Evolutionary conservation across 1,140 invertebrate genomes (phyloP).

Genomic region (Ceratosolen fusciceps): DNA sequence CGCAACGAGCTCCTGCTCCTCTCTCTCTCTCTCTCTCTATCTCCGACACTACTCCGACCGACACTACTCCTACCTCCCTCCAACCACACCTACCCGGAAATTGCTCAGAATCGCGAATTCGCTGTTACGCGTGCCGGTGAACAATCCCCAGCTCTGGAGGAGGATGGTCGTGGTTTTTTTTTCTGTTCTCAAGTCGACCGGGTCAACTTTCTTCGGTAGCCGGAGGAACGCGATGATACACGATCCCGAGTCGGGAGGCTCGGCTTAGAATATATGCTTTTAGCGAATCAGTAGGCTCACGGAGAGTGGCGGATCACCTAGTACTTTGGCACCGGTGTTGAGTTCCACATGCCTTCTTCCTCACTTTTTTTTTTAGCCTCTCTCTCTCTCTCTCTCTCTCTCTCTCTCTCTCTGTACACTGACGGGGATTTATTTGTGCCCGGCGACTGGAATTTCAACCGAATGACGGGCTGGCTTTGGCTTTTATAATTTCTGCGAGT

Average conservation of each 20-base stretch:
- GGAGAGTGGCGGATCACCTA: not conserved
- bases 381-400: too few relatives aligned
- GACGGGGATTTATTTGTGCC: not conserved
- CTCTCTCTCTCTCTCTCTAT: too few relatives aligned
- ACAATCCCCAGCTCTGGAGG: not conserved
- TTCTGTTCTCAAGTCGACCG: not conserved
- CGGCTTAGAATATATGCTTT: not conserved
- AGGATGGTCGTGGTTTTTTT: not conserved
- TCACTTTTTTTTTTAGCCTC: too few relatives aligned
- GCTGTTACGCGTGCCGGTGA: conserved; percentile 25
- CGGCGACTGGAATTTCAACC: not conserved
- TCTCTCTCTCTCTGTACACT: too few relatives aligned
- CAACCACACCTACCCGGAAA: too few relatives aligned
- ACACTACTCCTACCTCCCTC: too few relatives aligned
- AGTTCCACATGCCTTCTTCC: too few relatives aligned
- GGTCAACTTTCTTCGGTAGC: not conserved
- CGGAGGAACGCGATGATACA: not conserved
- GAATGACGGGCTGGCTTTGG: not conserved
- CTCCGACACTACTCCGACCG: too few relatives aligned
- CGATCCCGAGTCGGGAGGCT: not conserved
- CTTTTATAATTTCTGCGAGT: conserved; percentile 2
- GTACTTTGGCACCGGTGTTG: not conserved
- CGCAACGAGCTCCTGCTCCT: not conserved
- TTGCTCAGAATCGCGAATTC: conserved; percentile 62
- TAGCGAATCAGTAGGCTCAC: not conserved